Evolutionary conservation across 1,140 invertebrate species (phyloP), one percentile per base, ranked within the genome.

Genomic region (Ostrea denselamellosa): DNA sequence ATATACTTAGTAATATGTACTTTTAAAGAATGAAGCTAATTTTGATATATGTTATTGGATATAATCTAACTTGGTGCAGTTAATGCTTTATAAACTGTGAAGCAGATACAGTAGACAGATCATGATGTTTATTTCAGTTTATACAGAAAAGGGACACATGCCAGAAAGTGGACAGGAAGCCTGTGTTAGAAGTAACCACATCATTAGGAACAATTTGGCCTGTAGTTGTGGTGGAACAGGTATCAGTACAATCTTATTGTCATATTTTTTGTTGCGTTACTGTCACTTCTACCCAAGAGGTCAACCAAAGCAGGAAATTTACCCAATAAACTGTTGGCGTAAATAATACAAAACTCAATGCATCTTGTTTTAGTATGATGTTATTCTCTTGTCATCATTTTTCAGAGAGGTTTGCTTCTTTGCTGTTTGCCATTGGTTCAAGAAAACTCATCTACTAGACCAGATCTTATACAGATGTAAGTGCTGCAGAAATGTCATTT

Each of bases 191-290:
- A 85, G 85, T 93, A 12, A 87, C 51, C 22, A 92, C 91, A 28
- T 88, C 88, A 56, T 34, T 83, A 34, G 92, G 92, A 85, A 86
- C 83, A 22, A 77, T 93, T 12, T 93, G 90, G 91, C 92, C 92
- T 58, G 81, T 93, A 10, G 87, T 93, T 54, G 90, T 92, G n/a
- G 77, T 92, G n/a, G 89, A 93, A 88, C 90, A 91, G 91, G 92
- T 93, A 85, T 25, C 14, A 62, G 8, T 56, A 19, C 17, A 62
- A 19, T 62, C 5, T 44, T 44, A 44, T 44, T 44, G 34, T 44
- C 34, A 44, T 44, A 44, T 44, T 44, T 44, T 44, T 5, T 44
- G 34, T 44, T 44, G 34, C 5, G 5, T 44, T 2, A 44, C 34
- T 44, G 34, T 44, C 34, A 44, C 34, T 44, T n/a, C n/a, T n/a